Evolutionary conservation across 2,888 invertebrate genomes (phyloP), one percentile per base, ranked within the genome.

Genomic region (Antitype chi): DNA sequence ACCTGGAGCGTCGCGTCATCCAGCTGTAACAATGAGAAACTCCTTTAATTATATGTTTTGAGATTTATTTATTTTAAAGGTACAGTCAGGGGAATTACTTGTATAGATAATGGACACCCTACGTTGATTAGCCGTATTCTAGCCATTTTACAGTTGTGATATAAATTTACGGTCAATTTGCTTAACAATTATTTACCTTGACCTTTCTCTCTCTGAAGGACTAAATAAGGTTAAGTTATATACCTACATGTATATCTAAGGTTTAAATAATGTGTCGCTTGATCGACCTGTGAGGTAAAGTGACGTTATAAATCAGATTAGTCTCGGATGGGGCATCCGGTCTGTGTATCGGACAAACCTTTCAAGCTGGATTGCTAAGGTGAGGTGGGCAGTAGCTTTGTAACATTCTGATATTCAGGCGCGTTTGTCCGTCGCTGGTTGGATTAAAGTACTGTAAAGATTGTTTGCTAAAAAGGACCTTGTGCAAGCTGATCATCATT

Each of bases 1-100:
- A 99, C 97, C 97, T 99, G 99, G 84, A 99, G 97, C 49, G 99
- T 99, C 81, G 99, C 99, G 97, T 99, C 99, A 94, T 99, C 99
- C 96, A 99, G 97, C 99, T 99, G 97, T 52, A 98, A 98, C 92
- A 94, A 94, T 87, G 85, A 89, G 60, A 64, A 63, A 20, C 25
- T 43, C 23, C 13, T 52, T 57, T 47, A 57, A 5, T 59, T 17
- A 49, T 8, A 49, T 32, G 0, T n/a, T 52, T 52, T 49, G 7
- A n/a, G 17, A 20, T 32, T 49, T 32, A 49, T 28, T 15, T 32
- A 32, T n/a, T 49, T 47, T 47, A 20, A 47, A 25, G 25, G 8
- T 8, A 49, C 28, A 66, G 8, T 15, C 8, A 15, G 47, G 25
- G 5, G 15, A 15, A 23, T 20, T 49, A 25, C 8, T 23, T 67